Evolutionary conservation across 2,797 vertebrate species (phyloP).

Genomic region (Urosaurus nigricauda): DNA sequence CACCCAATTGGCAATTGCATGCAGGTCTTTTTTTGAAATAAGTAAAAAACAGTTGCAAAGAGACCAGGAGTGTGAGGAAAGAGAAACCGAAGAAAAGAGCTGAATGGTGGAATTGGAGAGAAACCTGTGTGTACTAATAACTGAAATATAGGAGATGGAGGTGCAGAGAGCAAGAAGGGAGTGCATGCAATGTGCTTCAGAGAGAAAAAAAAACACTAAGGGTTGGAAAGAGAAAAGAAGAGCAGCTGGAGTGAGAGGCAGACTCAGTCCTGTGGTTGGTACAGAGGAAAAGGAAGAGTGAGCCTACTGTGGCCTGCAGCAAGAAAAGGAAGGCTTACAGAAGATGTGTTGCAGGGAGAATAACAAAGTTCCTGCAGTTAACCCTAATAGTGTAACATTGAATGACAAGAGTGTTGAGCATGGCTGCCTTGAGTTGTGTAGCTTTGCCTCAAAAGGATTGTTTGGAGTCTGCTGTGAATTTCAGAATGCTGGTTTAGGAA

Average conservation of each 20-base stretch:
- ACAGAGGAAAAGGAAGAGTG: neutral
- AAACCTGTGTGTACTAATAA: too few species aligned
- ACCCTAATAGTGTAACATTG: neutral
- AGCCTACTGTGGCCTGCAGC: neutral
- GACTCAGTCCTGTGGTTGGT: too few species aligned
- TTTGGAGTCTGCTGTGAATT: neutral
- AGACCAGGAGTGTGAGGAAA: neutral
- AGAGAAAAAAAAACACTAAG: neutral
- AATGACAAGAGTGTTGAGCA: neutral
- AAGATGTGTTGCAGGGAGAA: neutral
- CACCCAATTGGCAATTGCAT: neutral
- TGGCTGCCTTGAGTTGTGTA: neutral
- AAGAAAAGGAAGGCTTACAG: neutral
- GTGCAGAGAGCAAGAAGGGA: neutral
- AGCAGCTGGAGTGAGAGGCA: neutral
- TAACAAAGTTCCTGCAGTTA: neutral
- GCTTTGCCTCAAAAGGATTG: neutral
- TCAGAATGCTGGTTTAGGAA: neutral
- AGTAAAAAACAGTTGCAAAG: neutral
- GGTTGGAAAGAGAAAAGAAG: neutral
- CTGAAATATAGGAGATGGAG: too few species aligned
- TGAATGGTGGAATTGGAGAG: too few species aligned
- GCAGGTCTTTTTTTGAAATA: neutral
- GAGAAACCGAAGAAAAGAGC: neutral
- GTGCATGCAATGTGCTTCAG: too few species aligned